These are phyloP conservation scores for Mus caroli DNA, from an alignment of 2,797 vertebrate species.

Conservation along the genomic window DNA sequence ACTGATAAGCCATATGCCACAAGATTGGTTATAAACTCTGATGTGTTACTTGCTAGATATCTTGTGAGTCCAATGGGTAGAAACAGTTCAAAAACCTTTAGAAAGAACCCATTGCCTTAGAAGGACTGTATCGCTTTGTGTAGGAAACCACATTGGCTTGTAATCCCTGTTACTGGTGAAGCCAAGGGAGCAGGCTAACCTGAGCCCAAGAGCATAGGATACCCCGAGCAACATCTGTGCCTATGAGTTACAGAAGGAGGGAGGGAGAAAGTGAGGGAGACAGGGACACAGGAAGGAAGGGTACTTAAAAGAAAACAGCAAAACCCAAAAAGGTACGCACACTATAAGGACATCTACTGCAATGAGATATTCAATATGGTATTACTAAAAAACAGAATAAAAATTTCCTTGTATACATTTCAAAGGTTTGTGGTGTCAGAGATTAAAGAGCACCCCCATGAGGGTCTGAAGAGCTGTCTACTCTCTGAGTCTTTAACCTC, in stretches of 20 bases:
- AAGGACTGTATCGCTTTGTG: background rate
- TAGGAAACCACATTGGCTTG: background rate
- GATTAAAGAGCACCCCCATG: background rate
- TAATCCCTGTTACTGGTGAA: background rate
- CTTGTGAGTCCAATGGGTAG: background rate
- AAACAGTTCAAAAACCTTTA: background rate
- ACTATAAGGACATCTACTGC: background rate
- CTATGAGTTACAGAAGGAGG: background rate
- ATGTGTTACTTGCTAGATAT: slow-evolving; percentile 49
- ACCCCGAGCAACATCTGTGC: too few species aligned
- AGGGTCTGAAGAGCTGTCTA: background rate
- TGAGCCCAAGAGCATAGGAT: background rate
- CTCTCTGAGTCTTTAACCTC: background rate
- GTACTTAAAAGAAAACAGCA: background rate
- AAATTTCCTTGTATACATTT: background rate
- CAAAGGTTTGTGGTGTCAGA: background rate
- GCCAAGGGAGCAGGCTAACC: background rate
- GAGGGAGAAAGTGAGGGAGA: background rate
- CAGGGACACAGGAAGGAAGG: background rate
- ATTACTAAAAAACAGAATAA: slow-evolving; percentile 26
- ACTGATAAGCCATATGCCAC: slow-evolving; percentile 20
- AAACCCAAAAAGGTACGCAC: background rate
- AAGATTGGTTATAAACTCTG: background rate
- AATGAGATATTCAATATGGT: background rate
- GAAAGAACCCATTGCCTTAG: slow-evolving; percentile 10